phyloP scores from a whole-genome alignment of 2,797 vertebrate genomes.

The Oophaga sylvatica region DNA sequence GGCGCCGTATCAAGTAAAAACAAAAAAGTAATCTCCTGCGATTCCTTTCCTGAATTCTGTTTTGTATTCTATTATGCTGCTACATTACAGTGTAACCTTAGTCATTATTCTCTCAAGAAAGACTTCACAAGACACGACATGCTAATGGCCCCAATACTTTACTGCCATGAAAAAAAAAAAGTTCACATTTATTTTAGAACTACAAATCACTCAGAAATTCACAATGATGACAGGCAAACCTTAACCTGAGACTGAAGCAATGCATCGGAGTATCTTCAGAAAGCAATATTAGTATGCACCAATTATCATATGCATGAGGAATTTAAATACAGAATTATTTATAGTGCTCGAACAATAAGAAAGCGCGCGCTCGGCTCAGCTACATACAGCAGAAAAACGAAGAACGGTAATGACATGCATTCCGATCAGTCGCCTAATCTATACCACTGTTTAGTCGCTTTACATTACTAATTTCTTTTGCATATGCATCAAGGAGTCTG shows the following conservation, averaged over 20 bases:
- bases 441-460: background rate
- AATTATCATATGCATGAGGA: slow-evolving; percentile 27
- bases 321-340: slow-evolving; percentile 32
- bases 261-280: background rate
- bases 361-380: too few species aligned
- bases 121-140: background rate
- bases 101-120: background rate
- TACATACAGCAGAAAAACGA: background rate
- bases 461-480: slow-evolving; percentile 9
- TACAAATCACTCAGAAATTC: background rate
- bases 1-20: background rate
- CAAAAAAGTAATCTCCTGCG: background rate
- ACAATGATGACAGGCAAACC: background rate
- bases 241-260: background rate
- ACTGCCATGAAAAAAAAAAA: background rate
- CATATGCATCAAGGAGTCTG: slow-evolving; percentile 4
- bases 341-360: background rate
- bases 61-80: background rate
- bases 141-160: background rate
- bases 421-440: slow-evolving; percentile 5
- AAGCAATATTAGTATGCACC: background rate
- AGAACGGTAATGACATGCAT: background rate
- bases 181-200: background rate
- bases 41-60: background rate
- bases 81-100: background rate